Conservation (phyloP, 2,888 invertebrate species). For the Hydraecia micacea region DNA sequence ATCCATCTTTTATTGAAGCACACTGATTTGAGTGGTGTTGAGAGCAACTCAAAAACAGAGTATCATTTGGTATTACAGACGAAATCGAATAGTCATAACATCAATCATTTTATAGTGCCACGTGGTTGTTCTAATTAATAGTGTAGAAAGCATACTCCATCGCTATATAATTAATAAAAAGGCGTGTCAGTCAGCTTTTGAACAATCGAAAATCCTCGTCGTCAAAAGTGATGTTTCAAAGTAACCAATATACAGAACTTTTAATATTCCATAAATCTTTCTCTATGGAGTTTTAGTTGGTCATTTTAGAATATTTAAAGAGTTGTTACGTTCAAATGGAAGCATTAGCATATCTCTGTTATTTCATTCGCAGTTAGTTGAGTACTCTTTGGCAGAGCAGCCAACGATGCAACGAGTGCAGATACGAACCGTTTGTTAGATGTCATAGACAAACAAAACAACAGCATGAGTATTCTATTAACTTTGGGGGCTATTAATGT, state of each 20-base stretch:
- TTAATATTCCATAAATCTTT: constrained; percentile 22
- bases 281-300: constrained; percentile 6
- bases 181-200: constrained; percentile 5
- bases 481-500: neutral
- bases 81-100: neutral
- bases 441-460: constrained; percentile 19
- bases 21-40: constrained; percentile 31
- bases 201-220: constrained; percentile 12
- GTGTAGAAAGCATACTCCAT: neutral
- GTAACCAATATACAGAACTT: constrained; percentile 1
- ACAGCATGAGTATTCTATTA: neutral
- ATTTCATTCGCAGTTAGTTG: constrained; percentile 42
- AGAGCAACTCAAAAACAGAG: constrained; percentile 1
- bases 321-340: constrained; percentile 18
- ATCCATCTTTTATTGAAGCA: constrained; percentile 42
- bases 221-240: neutral
- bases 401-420: constrained; percentile 38
- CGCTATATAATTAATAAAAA: constrained; percentile 11
- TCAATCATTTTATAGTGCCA: neutral
- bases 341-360: constrained; percentile 48
- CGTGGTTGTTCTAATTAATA: neutral
- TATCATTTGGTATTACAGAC: neutral
- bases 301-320: constrained; percentile 28
- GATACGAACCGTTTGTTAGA: constrained; percentile 20
- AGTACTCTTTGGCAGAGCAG: constrained; percentile 38